phyloP scores from a whole-genome alignment of 2,888 invertebrate species.

The Agrochola circellaris region DNA sequence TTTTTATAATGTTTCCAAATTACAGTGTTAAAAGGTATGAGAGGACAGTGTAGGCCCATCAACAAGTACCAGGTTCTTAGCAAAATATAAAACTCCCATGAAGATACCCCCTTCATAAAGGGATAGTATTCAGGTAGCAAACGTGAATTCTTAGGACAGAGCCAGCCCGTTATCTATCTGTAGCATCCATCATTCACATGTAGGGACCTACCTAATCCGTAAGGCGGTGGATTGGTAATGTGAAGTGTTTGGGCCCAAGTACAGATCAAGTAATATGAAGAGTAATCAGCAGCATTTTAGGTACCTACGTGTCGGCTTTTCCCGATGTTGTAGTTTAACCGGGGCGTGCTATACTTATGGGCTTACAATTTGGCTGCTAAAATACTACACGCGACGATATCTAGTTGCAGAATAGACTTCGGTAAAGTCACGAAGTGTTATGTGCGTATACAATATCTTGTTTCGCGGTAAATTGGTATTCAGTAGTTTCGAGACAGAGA shows the following conservation, averaged over 20 bases:
- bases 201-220: neutral
- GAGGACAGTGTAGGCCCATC: no score
- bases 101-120: neutral
- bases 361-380: constrained; percentile 2
- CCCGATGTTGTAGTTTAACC: neutral
- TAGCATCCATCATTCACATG: neutral
- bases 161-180: neutral
- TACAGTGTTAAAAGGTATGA: no score
- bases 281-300: neutral
- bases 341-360: neutral
- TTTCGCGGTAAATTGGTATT: constrained; percentile 25
- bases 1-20: no score
- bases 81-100: no score
- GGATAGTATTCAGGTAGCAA: neutral
- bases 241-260: neutral
- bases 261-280: neutral
- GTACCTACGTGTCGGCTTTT: neutral
- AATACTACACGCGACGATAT: constrained; percentile 23
- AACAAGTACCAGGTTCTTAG: no score
- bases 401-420: constrained; percentile 23
- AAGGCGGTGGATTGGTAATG: neutral
- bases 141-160: neutral
- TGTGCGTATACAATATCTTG: constrained; percentile 5
- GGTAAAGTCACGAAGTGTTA: constrained; percentile 11
- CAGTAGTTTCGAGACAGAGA: constrained; percentile 17